Evolutionary conservation across 2,113 vertebrate species (phyloP).

Genomic region (Vulpes vulpes): DNA sequence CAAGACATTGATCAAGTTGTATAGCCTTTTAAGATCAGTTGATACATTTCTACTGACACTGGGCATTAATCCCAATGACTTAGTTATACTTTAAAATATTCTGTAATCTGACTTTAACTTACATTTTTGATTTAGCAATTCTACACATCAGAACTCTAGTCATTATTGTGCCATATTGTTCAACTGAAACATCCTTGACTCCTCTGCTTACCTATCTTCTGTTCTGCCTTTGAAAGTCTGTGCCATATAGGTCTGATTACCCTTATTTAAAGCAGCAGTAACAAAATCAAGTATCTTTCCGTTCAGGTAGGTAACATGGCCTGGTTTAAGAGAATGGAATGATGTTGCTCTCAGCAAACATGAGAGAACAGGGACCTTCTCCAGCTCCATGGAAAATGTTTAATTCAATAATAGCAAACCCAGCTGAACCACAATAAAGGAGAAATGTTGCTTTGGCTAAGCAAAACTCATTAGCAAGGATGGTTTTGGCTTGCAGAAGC

Average conservation of each 20-base stretch:
- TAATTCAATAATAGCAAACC: not conserved
- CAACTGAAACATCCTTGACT: not conserved
- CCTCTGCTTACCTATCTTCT: not conserved
- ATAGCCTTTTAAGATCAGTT: not conserved
- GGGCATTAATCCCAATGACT: not conserved
- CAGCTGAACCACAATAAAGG: not conserved
- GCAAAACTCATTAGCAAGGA: not conserved
- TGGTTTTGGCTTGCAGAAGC: not conserved
- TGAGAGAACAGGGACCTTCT: not conserved
- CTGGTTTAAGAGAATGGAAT: not conserved
- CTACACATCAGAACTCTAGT: not conserved
- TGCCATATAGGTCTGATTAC: not conserved
- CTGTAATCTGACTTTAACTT: not conserved
- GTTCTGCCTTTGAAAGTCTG: not conserved
- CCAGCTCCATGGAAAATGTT: not conserved
- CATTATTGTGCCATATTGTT: not conserved
- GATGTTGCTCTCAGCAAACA: not conserved
- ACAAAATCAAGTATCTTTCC: not conserved
- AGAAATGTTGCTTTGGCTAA: not conserved
- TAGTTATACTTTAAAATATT: not conserved
- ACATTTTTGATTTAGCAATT: constrained; percentile 5
- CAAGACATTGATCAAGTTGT: not conserved
- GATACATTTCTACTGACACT: not conserved
- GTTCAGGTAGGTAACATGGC: not conserved
- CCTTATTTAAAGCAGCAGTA: not conserved